Conservation (phyloP, 2,888 invertebrate genomes). For the Gymnosoma rotundatum region DNA sequence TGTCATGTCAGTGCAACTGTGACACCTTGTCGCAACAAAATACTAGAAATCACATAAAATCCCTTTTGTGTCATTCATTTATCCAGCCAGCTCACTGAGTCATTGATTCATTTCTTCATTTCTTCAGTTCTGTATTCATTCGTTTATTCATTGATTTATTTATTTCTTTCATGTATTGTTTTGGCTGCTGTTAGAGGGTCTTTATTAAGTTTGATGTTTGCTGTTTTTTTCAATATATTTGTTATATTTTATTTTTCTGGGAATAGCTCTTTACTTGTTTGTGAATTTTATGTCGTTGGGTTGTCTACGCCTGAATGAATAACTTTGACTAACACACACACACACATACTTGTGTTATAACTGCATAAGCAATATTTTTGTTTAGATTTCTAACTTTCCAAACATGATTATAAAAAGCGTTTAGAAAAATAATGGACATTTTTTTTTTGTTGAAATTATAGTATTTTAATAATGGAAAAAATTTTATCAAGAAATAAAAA, state of each 20-base stretch:
- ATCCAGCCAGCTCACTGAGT: conserved; percentile 16
- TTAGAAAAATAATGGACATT: no score
- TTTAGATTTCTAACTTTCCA: no score
- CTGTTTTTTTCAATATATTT: background rate
- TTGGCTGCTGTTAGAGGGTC: conserved; percentile 30
- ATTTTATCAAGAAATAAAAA: no score
- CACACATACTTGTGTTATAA: no score
- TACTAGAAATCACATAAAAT: conserved; percentile 62
- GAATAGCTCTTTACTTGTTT: conserved; percentile 23
- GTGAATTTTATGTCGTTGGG: conserved; percentile 51
- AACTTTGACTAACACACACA: background rate
- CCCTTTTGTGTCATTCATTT: conserved; percentile 30
- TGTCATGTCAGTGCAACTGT: conserved; percentile 57
- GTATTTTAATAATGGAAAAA: no score
- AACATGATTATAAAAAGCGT: no score
- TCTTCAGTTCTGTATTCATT: background rate
- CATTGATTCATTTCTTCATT: background rate
- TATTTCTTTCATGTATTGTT: conserved; percentile 21
- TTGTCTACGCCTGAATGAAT: conserved; percentile 52
- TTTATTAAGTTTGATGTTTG: background rate
- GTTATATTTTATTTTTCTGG: conserved; percentile 4
- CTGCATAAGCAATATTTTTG: no score
- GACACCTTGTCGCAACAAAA: conserved; percentile 64
- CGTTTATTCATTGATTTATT: conserved; percentile 8
- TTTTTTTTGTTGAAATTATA: no score